These are phyloP conservation scores for Trichonephila inaurata DNA, from an alignment of 1,140 invertebrate genomes.

Conservation along the genomic window DNA sequence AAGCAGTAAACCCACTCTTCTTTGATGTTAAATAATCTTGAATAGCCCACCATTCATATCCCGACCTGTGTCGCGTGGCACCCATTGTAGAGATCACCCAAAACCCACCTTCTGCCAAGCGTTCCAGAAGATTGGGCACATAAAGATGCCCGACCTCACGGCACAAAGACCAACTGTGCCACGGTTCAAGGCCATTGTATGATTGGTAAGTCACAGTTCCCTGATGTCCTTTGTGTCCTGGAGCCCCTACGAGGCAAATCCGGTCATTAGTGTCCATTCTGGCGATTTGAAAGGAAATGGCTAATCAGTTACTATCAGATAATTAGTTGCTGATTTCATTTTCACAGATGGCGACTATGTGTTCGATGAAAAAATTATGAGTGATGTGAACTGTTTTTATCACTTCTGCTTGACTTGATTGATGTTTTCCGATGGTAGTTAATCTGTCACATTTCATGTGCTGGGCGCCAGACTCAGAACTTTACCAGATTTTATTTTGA, in stretches of 20 bases:
- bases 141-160: neutral
- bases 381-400: too few relatives aligned
- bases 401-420: too few relatives aligned
- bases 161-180: neutral
- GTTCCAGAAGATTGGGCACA: conserved; percentile 52
- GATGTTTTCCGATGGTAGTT: too few relatives aligned
- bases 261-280: neutral
- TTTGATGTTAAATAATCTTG: neutral
- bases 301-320: neutral
- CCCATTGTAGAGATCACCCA: conserved; percentile 34
- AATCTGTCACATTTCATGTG: too few relatives aligned
- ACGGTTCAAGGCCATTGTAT: conserved; percentile 7
- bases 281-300: neutral
- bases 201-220: neutral
- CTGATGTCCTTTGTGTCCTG: neutral
- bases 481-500: too few relatives aligned
- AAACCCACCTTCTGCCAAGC: conserved; percentile 33
- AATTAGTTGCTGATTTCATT: conserved; percentile 2
- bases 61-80: conserved; percentile 48
- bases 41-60: conserved; percentile 33
- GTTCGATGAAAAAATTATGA: neutral
- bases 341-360: neutral
- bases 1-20: conserved; percentile 2
- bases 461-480: too few relatives aligned
- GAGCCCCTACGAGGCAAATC: neutral